phyloP scores from a whole-genome alignment of 2,888 invertebrate genomes.

The Antheraea yamamai region DNA sequence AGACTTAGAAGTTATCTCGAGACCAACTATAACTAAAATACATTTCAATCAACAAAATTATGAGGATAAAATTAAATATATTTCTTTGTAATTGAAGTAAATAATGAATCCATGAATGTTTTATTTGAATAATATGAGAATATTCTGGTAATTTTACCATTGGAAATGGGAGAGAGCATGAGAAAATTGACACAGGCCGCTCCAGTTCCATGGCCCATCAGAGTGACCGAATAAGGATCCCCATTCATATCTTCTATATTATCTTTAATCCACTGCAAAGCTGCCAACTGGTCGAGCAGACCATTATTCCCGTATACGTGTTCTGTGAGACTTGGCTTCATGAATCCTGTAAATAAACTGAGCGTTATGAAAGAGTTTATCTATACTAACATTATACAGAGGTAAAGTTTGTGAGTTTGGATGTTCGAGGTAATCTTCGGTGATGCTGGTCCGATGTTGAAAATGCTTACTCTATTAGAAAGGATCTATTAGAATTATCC shows the following conservation, averaged over 20 bases:
- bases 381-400: too few relatives aligned
- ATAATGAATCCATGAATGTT: too few relatives aligned
- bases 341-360: slow-evolving; percentile 83
- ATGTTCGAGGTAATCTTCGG: too few relatives aligned
- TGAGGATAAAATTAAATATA: too few relatives aligned
- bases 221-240: slow-evolving; percentile 91
- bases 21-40: too few relatives aligned
- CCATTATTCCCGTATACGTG: slow-evolving; percentile 94
- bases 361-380: not conserved
- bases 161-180: slow-evolving; percentile 94
- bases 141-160: slow-evolving; percentile 63
- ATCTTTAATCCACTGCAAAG: slow-evolving; percentile 96
- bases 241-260: slow-evolving; percentile 96
- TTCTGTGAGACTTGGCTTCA: slow-evolving; percentile 89
- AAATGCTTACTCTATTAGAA: too few relatives aligned
- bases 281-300: slow-evolving; percentile 95
- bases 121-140: not conserved
- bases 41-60: too few relatives aligned
- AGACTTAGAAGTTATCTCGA: too few relatives aligned
- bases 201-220: slow-evolving; percentile 97
- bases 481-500: too few relatives aligned
- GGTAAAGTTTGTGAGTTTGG: too few relatives aligned
- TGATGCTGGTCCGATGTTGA: too few relatives aligned
- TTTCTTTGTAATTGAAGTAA: too few relatives aligned
- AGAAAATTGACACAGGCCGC: slow-evolving; percentile 96